Evolutionary conservation across 2,888 invertebrate genomes (phyloP).

Genomic region (Nineta flava): DNA sequence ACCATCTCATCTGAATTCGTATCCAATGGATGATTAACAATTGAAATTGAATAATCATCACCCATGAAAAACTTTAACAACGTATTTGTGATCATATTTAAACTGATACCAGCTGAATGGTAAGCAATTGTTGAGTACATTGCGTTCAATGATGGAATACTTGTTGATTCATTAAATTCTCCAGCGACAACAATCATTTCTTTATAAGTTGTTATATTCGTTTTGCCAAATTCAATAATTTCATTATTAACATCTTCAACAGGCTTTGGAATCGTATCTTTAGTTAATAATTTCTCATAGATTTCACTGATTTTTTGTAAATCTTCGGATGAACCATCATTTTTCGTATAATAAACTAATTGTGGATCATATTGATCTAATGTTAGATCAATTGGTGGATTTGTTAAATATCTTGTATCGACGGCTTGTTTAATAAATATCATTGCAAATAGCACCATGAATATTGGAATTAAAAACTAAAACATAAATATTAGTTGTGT

Average conservation of each 20-base stretch:
- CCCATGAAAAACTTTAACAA: slow-evolving; percentile 24
- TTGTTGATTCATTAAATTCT: slow-evolving; percentile 24
- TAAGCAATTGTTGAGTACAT: slow-evolving; percentile 31
- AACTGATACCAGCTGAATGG: slow-evolving; percentile 34
- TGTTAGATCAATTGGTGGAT: too few relatives aligned
- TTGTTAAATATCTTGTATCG: too few relatives aligned
- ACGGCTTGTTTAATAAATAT: too few relatives aligned
- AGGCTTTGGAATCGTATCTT: neutral
- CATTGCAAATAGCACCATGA: too few relatives aligned
- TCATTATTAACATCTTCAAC: neutral
- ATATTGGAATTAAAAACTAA: too few relatives aligned
- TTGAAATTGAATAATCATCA: slow-evolving; percentile 21
- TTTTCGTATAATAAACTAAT: too few relatives aligned
- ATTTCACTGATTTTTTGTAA: neutral
- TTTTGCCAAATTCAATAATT: neutral
- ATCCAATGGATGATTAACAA: slow-evolving; percentile 2
- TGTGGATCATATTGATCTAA: too few relatives aligned
- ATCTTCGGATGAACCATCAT: too few relatives aligned
- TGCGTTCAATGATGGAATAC: slow-evolving; percentile 17
- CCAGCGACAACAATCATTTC: slow-evolving; percentile 24
- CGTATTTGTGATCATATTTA: slow-evolving; percentile 32
- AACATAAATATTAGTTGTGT: too few relatives aligned
- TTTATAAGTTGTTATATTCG: neutral
- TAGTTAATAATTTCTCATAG: neutral
- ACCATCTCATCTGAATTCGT: neutral